A percentile compares a stretch with the other conserved stretches of the same genome.
phyloP scores from a whole-genome alignment of 2,113 vertebrate genomes.

The Dicerorhinus sumatrensis region DNA sequence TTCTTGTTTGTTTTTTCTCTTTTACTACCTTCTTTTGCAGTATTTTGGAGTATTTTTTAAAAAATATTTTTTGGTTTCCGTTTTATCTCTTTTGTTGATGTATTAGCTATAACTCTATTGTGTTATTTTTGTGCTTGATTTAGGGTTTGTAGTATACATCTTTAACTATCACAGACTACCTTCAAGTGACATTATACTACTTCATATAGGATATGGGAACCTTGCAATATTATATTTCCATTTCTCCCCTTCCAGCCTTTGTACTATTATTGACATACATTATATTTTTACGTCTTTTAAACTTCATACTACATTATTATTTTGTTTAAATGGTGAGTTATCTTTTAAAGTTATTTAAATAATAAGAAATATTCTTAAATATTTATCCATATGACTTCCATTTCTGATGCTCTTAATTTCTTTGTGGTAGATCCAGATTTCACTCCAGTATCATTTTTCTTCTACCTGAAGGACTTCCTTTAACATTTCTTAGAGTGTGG shows the following conservation, averaged over 20 bases:
- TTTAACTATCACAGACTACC: conserved; percentile 1
- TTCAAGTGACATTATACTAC: not conserved
- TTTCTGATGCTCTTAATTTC: not conserved
- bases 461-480: not conserved
- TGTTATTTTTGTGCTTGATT: conserved; percentile 12
- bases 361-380: not conserved
- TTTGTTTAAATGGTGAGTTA: conserved; percentile 10
- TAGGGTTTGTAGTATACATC: not conserved
- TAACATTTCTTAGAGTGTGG: not conserved
- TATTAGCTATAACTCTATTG: not conserved
- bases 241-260: not conserved
- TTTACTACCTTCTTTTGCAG: not conserved
- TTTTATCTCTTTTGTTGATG: conserved; percentile 37
- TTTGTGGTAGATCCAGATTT: not conserved
- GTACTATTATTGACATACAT: not conserved
- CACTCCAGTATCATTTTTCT: not conserved
- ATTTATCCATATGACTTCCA: not conserved
- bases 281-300: not conserved
- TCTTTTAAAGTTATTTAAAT: conserved; percentile 19
- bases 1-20: not conserved
- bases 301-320: not conserved
- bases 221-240: not conserved
- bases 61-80: not conserved
- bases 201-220: not conserved
- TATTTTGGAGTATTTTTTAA: not conserved